A percentile compares a stretch with the other conserved stretches of the same genome.
Conservation (phyloP, 2,888 invertebrate genomes). For the Colletes collaris region DNA sequence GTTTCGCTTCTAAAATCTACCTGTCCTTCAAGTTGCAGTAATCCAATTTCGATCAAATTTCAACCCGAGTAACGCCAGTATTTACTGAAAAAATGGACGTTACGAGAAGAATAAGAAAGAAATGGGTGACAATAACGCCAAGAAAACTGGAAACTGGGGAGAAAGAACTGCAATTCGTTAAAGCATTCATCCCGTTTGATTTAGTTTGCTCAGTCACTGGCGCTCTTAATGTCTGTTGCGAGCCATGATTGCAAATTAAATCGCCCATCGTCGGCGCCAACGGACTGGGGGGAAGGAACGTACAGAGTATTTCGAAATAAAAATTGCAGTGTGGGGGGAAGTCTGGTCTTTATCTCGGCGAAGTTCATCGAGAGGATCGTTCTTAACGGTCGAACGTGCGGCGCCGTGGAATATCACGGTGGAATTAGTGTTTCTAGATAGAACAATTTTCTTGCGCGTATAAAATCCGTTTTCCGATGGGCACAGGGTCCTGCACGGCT, state of each 20-base stretch:
- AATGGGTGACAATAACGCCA: too few species aligned
- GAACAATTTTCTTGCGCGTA: constrained; percentile 47
- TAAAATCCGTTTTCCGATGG: constrained; percentile 46
- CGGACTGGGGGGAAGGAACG: background rate
- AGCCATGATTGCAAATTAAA: constrained; percentile 37
- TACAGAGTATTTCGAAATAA: background rate
- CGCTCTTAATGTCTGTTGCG: background rate
- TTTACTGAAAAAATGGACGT: too few species aligned
- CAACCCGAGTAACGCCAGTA: too few species aligned
- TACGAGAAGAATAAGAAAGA: too few species aligned
- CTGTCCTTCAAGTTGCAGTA: too few species aligned
- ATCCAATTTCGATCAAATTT: too few species aligned
- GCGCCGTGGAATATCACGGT: constrained; percentile 26
- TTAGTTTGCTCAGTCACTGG: too few species aligned
- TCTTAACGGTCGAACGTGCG: constrained; percentile 20
- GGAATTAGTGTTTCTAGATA: constrained; percentile 50
- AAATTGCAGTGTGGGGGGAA: background rate
- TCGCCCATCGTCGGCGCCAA: constrained; percentile 15
- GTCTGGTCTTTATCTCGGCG: constrained; percentile 37
- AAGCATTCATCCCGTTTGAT: too few species aligned
- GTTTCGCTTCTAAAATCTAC: too few species aligned
- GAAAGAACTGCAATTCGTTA: too few species aligned
- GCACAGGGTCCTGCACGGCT: constrained; percentile 2
- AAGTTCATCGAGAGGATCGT: constrained; percentile 30
- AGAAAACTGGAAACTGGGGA: too few species aligned